Base-by-base conservation (phyloP, 2,888 invertebrate genomes). In the Heliconius sara region DNA sequence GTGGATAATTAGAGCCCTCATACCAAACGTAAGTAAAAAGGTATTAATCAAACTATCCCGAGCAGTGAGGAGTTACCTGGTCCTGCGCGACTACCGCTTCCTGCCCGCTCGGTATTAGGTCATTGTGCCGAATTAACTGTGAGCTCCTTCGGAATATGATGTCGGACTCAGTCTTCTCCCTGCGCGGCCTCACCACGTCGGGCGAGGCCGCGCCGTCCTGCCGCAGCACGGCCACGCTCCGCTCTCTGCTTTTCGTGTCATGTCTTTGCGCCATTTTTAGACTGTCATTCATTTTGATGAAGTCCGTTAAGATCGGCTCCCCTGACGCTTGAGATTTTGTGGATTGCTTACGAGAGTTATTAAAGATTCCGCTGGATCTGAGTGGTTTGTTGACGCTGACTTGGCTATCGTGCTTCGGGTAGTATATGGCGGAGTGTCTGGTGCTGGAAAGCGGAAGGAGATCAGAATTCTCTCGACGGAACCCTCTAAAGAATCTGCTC, bases 81-180 rank as follows among this genome's bases (percentile, higher is more conserved):
- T 94, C 94, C 93, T 91, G 93, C 89, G 93, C 93, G 93, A 92
- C 93, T 93, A 95, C 95, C 95, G 94, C 95, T 94, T 95, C 95
- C 95, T 95, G 95, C 93, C 95, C 95, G 91, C 90, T 91, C 86
- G 93, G 87, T 87, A 92, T 86, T 83, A 93, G 89, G 85, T 94
- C 94, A 84, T 92, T 88, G 88, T 94, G 93, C 85, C 93, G 92
- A 85, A 90, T 94, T 88, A 91, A 93, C 86, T 93, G 92, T 66
- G 94, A 94, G 89, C 92, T 93, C 87, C 94, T 96, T 87, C 97
- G 96, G 89, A 97, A 96, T 86, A 97, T 97, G 90, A 98, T 98
- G 92, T 98, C 97, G 82, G 98, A 98, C 95, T 98, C 98, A 89
- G 98, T 98, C 95, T 98, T 98, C 96, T 98, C 98, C 87, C 98